A percentile compares a stretch with the other conserved stretches of the same genome.
Evolutionary conservation across 2,797 vertebrate species (phyloP).

Genomic region (Crocidura indochinensis): DNA sequence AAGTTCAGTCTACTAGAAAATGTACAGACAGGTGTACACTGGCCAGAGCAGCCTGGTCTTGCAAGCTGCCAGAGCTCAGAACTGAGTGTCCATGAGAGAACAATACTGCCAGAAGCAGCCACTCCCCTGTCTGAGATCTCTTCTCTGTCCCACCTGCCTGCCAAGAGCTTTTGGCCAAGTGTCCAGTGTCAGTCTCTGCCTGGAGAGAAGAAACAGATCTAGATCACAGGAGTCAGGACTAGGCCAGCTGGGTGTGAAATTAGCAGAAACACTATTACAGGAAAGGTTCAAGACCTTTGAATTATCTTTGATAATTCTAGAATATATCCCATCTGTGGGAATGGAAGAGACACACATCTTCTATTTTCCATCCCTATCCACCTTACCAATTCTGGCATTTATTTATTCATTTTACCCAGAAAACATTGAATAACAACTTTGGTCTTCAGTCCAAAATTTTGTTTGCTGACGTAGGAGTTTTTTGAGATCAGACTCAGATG

Average conservation of each 20-base stretch:
- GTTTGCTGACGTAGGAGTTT: too few species aligned
- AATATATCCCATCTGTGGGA: not conserved
- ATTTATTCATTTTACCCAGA: conserved; percentile 36
- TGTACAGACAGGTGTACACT: conserved; percentile 10
- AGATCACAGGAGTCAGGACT: not conserved
- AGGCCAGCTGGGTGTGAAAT: not conserved
- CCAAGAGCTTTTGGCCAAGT: not conserved
- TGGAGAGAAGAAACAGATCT: not conserved
- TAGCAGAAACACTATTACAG: not conserved
- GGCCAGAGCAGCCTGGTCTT: not conserved
- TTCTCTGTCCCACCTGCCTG: not conserved
- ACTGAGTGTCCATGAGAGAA: conserved; percentile 28
- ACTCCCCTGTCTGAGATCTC: not conserved
- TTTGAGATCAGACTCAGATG: too few species aligned
- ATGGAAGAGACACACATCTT: too few species aligned
- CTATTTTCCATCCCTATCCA: not conserved
- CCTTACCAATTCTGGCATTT: not conserved
- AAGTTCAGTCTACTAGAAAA: conserved; percentile 32
- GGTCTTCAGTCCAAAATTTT: too few species aligned
- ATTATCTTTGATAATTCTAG: not conserved
- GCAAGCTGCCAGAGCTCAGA: not conserved
- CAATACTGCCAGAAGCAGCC: not conserved
- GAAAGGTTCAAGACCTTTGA: not conserved
- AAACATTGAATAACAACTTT: conserved; percentile 41
- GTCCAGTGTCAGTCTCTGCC: not conserved